Evolutionary conservation across 2,797 vertebrate genomes (phyloP).

Genomic region (Antrozous pallidus): DNA sequence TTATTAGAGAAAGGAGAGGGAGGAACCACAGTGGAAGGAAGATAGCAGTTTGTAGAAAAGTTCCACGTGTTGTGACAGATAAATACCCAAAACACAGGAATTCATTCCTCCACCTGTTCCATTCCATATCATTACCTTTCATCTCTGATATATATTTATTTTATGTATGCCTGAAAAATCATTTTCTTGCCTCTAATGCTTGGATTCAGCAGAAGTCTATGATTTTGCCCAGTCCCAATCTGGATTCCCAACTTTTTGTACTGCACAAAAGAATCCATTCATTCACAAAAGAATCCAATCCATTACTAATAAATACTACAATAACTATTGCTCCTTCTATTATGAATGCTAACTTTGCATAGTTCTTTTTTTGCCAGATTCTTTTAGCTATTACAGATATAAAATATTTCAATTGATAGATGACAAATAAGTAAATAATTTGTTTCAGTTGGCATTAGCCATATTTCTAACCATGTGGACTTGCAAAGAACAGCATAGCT

Average conservation of each 20-base stretch:
- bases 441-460: neutral
- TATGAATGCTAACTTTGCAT: neutral
- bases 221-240: neutral
- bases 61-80: neutral
- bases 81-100: neutral
- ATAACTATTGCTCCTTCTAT: neutral
- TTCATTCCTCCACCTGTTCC: neutral
- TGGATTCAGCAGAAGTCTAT: neutral
- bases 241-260: neutral
- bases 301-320: neutral
- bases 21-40: neutral
- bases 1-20: neutral
- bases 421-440: neutral
- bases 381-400: neutral
- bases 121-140: neutral
- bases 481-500: neutral
- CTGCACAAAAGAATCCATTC: neutral
- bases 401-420: neutral
- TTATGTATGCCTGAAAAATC: neutral
- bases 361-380: neutral
- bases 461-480: neutral
- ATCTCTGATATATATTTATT: neutral
- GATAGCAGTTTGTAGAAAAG: neutral
- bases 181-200: neutral
- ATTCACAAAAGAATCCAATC: too few relatives aligned